phyloP scores from a whole-genome alignment of 2,888 invertebrate species.

The Diarsia brunnea region DNA sequence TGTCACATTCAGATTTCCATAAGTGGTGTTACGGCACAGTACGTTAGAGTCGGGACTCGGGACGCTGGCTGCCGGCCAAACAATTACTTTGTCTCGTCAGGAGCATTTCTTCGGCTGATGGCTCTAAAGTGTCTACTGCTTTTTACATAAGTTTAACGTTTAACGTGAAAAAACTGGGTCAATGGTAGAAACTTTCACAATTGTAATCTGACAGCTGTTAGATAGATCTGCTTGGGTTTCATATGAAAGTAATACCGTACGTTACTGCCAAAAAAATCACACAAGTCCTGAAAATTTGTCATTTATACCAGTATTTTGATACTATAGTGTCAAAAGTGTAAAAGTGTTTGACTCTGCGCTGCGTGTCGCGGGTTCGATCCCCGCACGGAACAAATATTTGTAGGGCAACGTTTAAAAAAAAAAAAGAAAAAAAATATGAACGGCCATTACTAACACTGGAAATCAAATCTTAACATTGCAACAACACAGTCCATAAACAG shows the following conservation, averaged over 20 bases:
- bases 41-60: constrained; percentile 51
- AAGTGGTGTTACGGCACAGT: constrained; percentile 65
- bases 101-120: constrained; percentile 83
- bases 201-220: not conserved
- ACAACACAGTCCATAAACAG: not conserved
- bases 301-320: not conserved
- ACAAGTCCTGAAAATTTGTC: not conserved
- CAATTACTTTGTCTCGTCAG: constrained; percentile 88
- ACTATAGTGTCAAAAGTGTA: not conserved
- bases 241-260: not conserved
- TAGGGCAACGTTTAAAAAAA: too few relatives aligned
- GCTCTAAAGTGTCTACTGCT: constrained; percentile 75
- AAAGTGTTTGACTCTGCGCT: too few relatives aligned
- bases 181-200: constrained; percentile 12
- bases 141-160: constrained; percentile 62
- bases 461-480: not conserved
- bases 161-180: constrained; percentile 54
- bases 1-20: constrained; percentile 80
- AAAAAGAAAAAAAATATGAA: not conserved
- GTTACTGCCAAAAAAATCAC: not conserved
- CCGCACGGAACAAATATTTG: too few relatives aligned
- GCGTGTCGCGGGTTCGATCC: too few relatives aligned
- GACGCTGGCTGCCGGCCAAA: constrained; percentile 83
- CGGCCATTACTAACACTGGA: not conserved
- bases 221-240: not conserved